Conservation (phyloP, 2,888 invertebrate genomes). For the Diabrotica balteata region DNA sequence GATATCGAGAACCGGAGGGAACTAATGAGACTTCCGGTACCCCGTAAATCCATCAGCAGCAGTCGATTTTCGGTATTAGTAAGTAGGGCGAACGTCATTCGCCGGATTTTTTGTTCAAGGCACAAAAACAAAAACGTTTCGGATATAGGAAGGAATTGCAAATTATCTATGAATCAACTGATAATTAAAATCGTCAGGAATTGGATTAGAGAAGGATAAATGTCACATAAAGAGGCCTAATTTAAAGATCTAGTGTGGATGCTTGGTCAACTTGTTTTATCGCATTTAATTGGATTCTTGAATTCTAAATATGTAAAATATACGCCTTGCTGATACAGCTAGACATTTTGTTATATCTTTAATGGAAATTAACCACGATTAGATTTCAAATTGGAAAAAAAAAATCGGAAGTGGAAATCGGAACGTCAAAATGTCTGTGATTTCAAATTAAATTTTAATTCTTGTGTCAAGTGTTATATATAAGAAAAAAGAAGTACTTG, state of each 20-base stretch:
- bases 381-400: too few species aligned
- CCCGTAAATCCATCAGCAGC: not conserved
- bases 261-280: too few species aligned
- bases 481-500: too few species aligned
- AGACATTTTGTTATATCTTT: too few species aligned
- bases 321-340: too few species aligned
- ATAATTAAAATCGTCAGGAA: constrained; percentile 2
- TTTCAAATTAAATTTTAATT: too few species aligned
- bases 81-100: not conserved
- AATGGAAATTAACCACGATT: too few species aligned
- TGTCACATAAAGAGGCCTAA: not conserved
- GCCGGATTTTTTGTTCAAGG: not conserved
- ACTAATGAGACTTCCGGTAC: constrained; percentile 2
- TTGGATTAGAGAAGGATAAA: not conserved
- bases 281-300: too few species aligned
- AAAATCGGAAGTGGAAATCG: too few species aligned
- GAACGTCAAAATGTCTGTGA: too few species aligned
- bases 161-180: constrained; percentile 1
- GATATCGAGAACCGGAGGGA: not conserved
- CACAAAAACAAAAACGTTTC: not conserved
- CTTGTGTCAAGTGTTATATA: too few species aligned
- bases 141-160: constrained; percentile 1
- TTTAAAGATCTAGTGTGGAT: not conserved
- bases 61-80: not conserved
- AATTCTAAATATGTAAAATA: too few species aligned